Evolutionary conservation across 2,888 invertebrate species (phyloP).

Genomic region (Chromoteleia sp.): DNA sequence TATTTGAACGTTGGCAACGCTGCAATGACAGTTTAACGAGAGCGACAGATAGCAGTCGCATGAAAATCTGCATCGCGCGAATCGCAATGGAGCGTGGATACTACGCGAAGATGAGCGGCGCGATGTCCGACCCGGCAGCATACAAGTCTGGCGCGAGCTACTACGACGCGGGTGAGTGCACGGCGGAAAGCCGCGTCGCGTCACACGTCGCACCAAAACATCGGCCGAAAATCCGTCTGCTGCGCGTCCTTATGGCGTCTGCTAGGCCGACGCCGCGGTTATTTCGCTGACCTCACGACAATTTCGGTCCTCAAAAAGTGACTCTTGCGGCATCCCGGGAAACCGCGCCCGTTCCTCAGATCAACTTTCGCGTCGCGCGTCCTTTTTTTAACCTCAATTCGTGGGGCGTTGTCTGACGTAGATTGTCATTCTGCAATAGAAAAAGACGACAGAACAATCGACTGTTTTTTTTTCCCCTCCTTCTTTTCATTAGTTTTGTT

Average conservation of each 20-base stretch:
- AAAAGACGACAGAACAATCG: background rate
- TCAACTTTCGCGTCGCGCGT: background rate
- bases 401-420: conserved; percentile 55
- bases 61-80: conserved; percentile 78
- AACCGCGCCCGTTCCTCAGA: background rate
- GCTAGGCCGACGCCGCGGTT: conserved; percentile 79
- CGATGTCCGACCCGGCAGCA: conserved; percentile 78
- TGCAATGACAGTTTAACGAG: conserved; percentile 73
- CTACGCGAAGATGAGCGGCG: conserved; percentile 77
- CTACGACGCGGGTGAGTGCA: conserved; percentile 76
- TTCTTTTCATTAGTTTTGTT: background rate
- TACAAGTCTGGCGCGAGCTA: conserved; percentile 76
- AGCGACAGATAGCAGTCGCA: conserved; percentile 74
- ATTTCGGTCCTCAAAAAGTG: background rate
- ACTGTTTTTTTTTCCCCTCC: background rate
- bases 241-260: conserved; percentile 84
- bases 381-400: conserved; percentile 10
- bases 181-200: conserved; percentile 6
- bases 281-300: background rate
- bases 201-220: conserved; percentile 56
- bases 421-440: conserved; percentile 20
- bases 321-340: background rate
- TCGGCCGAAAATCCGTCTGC: conserved; percentile 83
- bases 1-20: conserved; percentile 70
- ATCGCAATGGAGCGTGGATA: conserved; percentile 79